These are phyloP conservation scores for Melanchra persicariae DNA, from an alignment of 2,888 invertebrate genomes.

Conservation along the genomic window DNA sequence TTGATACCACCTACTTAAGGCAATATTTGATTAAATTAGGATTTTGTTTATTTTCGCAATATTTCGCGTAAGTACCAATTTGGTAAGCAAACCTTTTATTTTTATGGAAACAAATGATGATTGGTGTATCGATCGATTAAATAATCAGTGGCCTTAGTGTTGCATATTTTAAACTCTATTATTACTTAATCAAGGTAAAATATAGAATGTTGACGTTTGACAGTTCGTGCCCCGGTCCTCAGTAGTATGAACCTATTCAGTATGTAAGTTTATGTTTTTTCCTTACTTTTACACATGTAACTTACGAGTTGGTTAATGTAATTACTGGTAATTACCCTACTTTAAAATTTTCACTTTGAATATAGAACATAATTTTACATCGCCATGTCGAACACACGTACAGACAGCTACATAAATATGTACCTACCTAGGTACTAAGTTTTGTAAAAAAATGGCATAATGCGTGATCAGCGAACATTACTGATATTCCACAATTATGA, in stretches of 20 bases:
- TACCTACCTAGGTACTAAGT: constrained; percentile 42
- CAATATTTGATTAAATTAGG: neutral
- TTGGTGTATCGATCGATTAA: neutral
- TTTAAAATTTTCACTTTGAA: constrained; percentile 13
- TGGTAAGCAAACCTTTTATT: neutral
- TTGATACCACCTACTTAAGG: neutral
- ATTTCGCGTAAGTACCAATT: too few relatives aligned
- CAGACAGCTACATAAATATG: too few relatives aligned
- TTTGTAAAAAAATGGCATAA: constrained; percentile 23
- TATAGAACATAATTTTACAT: constrained; percentile 38
- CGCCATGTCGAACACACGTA: constrained; percentile 31
- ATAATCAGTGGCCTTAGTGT: too few relatives aligned
- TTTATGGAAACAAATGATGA: neutral
- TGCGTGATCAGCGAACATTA: constrained; percentile 56
- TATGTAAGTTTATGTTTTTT: constrained; percentile 8
- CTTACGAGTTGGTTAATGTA: too few relatives aligned
- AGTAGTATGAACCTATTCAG: too few relatives aligned
- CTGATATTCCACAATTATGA: constrained; percentile 22
- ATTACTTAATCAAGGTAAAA: too few relatives aligned
- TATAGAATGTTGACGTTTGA: too few relatives aligned
- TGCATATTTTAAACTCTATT: too few relatives aligned
- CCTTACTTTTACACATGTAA: constrained; percentile 15
- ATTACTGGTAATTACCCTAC: too few relatives aligned
- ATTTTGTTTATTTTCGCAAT: neutral
- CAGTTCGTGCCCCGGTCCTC: too few relatives aligned